Conservation (phyloP, 2,113 vertebrate species). For the Parus major region DNA sequence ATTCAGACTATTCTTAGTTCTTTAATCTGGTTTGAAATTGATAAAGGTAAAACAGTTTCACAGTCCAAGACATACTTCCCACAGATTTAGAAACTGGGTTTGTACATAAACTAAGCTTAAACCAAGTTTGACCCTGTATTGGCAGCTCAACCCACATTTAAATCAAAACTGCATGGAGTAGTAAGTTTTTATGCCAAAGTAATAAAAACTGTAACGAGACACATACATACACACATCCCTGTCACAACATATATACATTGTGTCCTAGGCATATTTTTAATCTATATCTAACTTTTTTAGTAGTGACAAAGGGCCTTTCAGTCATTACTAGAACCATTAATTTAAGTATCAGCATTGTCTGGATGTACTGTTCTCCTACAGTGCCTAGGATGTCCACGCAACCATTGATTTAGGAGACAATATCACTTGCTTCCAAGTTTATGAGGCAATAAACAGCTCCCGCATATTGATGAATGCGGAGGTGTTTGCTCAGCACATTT, state of each 20-base stretch:
- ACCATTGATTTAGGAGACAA: conserved; percentile 79
- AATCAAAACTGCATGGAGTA: background rate
- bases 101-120: background rate
- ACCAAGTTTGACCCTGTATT: background rate
- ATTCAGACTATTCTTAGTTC: background rate
- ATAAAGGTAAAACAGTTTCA: background rate
- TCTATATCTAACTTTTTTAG: conserved; percentile 9
- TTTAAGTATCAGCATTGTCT: conserved; percentile 42
- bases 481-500: conserved; percentile 83
- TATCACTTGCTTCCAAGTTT: conserved; percentile 81
- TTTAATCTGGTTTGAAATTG: background rate
- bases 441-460: conserved; percentile 82
- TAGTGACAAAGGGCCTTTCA: conserved; percentile 61
- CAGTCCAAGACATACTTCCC: background rate
- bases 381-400: conserved; percentile 58
- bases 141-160: background rate
- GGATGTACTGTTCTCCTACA: conserved; percentile 64
- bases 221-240: background rate
- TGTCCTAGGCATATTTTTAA: background rate
- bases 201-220: conserved; percentile 10
- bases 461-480: conserved; percentile 74
- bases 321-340: conserved; percentile 58
- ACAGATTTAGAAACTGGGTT: background rate
- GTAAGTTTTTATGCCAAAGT: conserved; percentile 8
- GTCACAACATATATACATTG: background rate